Conservation (phyloP, 2,113 vertebrate species). For the Aptenodytes forsteri region DNA sequence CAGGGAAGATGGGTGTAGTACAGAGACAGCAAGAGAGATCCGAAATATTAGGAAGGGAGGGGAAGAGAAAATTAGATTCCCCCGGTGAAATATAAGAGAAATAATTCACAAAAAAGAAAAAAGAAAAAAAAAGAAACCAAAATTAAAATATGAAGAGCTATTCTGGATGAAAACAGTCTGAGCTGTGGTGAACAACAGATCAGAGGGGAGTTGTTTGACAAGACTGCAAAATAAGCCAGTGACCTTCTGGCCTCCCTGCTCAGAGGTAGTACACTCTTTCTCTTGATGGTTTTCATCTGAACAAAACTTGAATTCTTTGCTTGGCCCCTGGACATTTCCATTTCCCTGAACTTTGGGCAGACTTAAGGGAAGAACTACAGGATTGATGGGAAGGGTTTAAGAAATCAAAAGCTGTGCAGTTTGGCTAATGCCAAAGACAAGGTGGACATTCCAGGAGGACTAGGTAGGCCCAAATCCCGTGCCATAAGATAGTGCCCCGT, state of each 20-base stretch:
- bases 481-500: not conserved
- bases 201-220: not conserved
- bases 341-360: not conserved
- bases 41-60: not conserved
- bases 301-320: not conserved
- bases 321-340: not conserved
- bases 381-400: not conserved
- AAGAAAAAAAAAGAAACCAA: not conserved
- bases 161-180: not conserved
- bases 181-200: not conserved
- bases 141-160: not conserved
- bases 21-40: not conserved
- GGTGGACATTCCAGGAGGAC: not conserved
- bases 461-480: not conserved
- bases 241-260: not conserved
- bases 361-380: not conserved
- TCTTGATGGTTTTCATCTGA: not conserved
- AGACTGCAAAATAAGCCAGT: not conserved
- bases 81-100: not conserved
- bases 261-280: not conserved
- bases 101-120: not conserved
- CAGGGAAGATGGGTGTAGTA: not conserved
- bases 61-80: not conserved
- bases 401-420: not conserved
- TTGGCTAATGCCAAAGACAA: not conserved